phyloP scores from a whole-genome alignment of 2,797 vertebrate species.

The Potorous gilbertii region DNA sequence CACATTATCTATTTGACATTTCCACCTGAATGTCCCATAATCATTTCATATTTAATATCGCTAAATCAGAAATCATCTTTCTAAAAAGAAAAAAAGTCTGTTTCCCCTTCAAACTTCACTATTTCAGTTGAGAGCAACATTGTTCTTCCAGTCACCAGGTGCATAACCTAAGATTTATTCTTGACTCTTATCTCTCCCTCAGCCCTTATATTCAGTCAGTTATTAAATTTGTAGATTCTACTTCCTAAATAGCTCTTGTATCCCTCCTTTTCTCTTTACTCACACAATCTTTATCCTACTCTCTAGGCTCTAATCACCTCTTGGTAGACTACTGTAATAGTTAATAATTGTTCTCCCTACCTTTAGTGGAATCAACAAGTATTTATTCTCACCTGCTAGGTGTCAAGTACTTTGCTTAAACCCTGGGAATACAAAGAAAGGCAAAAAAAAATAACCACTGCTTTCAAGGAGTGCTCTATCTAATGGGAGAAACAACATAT shows the following conservation, averaged over 20 bases:
- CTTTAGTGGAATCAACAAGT: background rate
- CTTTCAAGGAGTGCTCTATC: background rate
- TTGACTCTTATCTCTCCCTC: background rate
- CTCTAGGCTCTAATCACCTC: background rate
- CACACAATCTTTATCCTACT: background rate
- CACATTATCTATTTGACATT: background rate
- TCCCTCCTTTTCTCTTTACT: background rate
- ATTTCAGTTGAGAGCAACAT: background rate
- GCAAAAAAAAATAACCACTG: background rate
- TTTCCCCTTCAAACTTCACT: background rate
- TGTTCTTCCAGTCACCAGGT: background rate
- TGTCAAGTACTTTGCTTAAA: conserved; percentile 9
- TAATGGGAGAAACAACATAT: conserved; percentile 21
- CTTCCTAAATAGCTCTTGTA: background rate
- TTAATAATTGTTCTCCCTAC: background rate
- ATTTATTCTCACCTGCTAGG: background rate
- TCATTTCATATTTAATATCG: background rate
- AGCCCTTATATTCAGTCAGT: background rate
- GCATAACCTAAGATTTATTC: background rate
- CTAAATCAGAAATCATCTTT: background rate
- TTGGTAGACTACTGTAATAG: background rate
- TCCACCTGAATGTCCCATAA: background rate
- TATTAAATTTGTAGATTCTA: background rate
- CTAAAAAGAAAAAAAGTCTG: background rate
- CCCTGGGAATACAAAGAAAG: background rate